Percentiles rank a stretch among this genome's conserved stretches.
phyloP scores from a whole-genome alignment of 1,140 invertebrate genomes.

The Meteorus sp. region DNA sequence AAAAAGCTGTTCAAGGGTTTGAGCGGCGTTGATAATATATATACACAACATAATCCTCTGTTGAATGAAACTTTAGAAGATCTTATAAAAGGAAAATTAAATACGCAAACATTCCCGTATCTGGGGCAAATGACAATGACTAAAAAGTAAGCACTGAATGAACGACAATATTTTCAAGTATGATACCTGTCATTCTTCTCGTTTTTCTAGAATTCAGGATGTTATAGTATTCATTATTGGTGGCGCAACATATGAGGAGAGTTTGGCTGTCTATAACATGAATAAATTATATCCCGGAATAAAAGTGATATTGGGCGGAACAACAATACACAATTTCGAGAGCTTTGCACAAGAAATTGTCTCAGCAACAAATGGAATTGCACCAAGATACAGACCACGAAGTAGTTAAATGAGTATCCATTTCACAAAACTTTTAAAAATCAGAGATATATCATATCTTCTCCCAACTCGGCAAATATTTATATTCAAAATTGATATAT shows the following conservation, averaged over 20 bases:
- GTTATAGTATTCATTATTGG: conserved; percentile 95
- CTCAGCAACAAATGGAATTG: conserved; percentile 51
- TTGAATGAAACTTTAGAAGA: conserved; percentile 86
- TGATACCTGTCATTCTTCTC: conserved; percentile 7
- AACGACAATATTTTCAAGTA: background rate
- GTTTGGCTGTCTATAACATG: conserved; percentile 82
- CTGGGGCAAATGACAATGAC: conserved; percentile 63
- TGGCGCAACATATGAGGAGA: conserved; percentile 97
- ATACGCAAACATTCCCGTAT: conserved; percentile 81
- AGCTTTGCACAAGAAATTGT: conserved; percentile 77
- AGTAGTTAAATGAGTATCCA: conserved; percentile 31
- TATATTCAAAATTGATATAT: conserved; percentile 22
- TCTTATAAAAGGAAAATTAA: conserved; percentile 83
- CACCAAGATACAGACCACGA: conserved; percentile 46
- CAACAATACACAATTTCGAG: conserved; percentile 86
- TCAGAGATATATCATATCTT: conserved; percentile 30
- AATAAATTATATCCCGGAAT: conserved; percentile 74
- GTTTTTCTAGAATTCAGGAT: conserved; percentile 73
- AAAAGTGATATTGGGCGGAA: conserved; percentile 86
- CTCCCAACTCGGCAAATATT: background rate
- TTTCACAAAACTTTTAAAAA: no score
- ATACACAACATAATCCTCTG: conserved; percentile 91
- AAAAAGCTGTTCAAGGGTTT: conserved; percentile 85
- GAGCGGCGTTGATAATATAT: conserved; percentile 96
- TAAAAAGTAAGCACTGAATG: conserved; percentile 39